phyloP scores from a whole-genome alignment of 2,888 invertebrate genomes.

The Phyllotreta striolata region DNA sequence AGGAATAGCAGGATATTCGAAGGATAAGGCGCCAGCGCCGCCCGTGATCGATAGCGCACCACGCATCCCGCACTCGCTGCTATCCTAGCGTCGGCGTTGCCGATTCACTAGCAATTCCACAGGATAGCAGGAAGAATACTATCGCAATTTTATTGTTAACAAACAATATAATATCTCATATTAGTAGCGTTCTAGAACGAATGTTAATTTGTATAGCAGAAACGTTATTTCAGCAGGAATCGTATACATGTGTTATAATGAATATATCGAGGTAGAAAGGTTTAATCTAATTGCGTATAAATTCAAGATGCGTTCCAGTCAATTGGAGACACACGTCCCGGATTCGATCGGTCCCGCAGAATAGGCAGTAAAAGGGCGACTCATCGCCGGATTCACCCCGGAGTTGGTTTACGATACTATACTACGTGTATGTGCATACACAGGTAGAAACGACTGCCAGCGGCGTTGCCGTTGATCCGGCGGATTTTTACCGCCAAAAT shows the following conservation, averaged over 20 bases:
- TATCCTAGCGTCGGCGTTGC: conserved; percentile 36
- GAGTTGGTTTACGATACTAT: conserved; percentile 42
- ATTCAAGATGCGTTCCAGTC: conserved; percentile 12
- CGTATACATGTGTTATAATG: too few relatives aligned
- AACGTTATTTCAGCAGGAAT: too few relatives aligned
- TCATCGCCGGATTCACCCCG: conserved; percentile 35
- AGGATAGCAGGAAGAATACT: neutral
- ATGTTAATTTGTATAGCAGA: too few relatives aligned
- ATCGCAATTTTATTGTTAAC: neutral
- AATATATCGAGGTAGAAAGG: too few relatives aligned
- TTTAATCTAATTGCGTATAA: conserved; percentile 16
- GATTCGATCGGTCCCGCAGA: conserved; percentile 17
- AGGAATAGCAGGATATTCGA: conserved; percentile 38
- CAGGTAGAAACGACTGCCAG: conserved; percentile 21
- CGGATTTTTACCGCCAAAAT: too few relatives aligned
- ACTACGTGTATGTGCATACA: conserved; percentile 41
- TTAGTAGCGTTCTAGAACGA: too few relatives aligned
- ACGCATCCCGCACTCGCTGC: conserved; percentile 51
- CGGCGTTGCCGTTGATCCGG: conserved; percentile 16
- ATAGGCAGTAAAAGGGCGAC: conserved; percentile 32
- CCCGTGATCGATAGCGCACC: conserved; percentile 53
- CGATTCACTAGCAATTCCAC: neutral
- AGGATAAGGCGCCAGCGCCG: conserved; percentile 50
- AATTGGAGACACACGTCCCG: conserved; percentile 14
- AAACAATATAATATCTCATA: too few relatives aligned